Percentiles rank a stretch among this genome's conserved stretches.
These are phyloP conservation scores for Sycophila texana DNA, from an alignment of 2,888 invertebrate genomes.

Conservation along the genomic window DNA sequence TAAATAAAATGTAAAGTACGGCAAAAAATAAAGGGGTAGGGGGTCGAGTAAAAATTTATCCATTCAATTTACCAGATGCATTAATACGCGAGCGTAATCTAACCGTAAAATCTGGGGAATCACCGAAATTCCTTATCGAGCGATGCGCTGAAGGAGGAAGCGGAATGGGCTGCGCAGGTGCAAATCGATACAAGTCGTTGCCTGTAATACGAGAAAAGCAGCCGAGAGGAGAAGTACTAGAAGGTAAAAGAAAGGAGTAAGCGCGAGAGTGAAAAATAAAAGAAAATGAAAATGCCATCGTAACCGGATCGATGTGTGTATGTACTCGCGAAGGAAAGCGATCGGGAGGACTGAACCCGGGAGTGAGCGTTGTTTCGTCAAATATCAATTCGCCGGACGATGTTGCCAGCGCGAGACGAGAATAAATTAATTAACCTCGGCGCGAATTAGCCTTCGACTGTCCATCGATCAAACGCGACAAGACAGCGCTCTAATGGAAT, in stretches of 20 bases:
- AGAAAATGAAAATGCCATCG: not conserved
- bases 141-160: not conserved
- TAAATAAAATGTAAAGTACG: not conserved
- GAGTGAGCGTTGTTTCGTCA: conserved; percentile 18
- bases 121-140: too few relatives aligned
- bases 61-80: not conserved
- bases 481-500: conserved; percentile 40
- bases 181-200: conserved; percentile 2
- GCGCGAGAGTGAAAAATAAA: not conserved
- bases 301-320: not conserved
- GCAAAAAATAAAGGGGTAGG: not conserved
- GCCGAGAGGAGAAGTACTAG: not conserved
- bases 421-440: conserved; percentile 51
- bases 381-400: conserved; percentile 6
- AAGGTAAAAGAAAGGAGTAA: too few relatives aligned
- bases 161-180: not conserved
- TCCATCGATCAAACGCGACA: conserved; percentile 46
- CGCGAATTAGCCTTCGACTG: conserved; percentile 10
- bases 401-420: conserved; percentile 3
- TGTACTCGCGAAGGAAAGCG: not conserved
- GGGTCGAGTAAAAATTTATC: not conserved
- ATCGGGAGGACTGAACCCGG: conserved; percentile 7
- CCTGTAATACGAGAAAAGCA: conserved; percentile 16
- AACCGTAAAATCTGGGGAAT: not conserved
- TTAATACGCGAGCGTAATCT: not conserved